Percentiles rank a stretch among this genome's conserved stretches.
Evolutionary conservation across 2,113 vertebrate species (phyloP).

Genomic region (Ornithorhynchus anatinus): DNA sequence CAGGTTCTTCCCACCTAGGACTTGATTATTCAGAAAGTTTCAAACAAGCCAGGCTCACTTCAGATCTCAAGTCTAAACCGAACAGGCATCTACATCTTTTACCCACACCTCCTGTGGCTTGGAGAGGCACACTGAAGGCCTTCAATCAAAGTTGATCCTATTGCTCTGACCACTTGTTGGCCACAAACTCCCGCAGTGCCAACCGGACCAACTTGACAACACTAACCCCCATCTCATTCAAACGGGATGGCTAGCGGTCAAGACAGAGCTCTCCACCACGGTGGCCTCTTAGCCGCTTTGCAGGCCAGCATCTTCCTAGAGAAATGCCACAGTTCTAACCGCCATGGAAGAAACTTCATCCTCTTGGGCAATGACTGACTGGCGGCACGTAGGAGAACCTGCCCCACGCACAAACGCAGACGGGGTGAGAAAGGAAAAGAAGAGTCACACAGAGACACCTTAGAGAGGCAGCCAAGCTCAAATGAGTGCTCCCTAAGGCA

Average conservation of each 20-base stretch:
- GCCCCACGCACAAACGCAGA: not conserved
- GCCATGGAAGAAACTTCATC: conserved; percentile 8
- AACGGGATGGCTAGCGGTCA: conserved; percentile 8
- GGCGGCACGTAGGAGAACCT: not conserved
- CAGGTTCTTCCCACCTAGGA: not conserved
- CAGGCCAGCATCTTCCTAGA: conserved; percentile 10
- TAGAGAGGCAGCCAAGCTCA: conserved; percentile 16
- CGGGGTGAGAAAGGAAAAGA: not conserved
- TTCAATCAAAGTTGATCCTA: conserved; percentile 31
- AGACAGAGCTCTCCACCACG: not conserved
- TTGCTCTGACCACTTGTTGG: conserved; percentile 19
- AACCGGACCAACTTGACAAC: not conserved
- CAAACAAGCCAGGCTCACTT: conserved; percentile 32
- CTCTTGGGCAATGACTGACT: not conserved
- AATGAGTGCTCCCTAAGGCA: not conserved
- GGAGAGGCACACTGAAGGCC: conserved; percentile 20
- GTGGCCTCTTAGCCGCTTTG: conserved; percentile 24
- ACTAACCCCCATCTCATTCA: conserved; percentile 7
- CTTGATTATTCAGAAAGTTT: conserved; percentile 18
- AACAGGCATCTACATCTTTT: conserved; percentile 15
- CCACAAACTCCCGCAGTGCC: conserved; percentile 29
- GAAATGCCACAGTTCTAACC: conserved; percentile 15
- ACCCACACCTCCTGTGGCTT: conserved; percentile 11
- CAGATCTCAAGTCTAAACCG: not conserved
- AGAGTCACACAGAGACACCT: not conserved